phyloP scores from a whole-genome alignment of 2,797 vertebrate species.

The Remorina albescens region DNA sequence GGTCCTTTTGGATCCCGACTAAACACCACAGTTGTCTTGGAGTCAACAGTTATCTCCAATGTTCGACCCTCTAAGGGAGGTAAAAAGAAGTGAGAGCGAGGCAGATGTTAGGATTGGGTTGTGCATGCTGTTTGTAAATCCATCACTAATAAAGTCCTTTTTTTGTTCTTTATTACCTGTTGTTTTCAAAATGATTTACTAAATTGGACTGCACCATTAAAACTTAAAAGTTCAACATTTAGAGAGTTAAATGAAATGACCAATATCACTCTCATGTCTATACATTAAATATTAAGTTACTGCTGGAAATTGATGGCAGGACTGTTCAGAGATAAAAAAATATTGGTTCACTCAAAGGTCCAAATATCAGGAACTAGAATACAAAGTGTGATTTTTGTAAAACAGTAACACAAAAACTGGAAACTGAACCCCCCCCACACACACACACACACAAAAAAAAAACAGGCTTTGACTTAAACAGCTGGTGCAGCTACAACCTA shows the following conservation, averaged over 20 bases:
- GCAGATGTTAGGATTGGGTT: not conserved
- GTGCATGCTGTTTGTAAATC: not conserved
- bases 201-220: not conserved
- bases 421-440: too few species aligned
- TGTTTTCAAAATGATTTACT: not conserved
- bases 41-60: constrained; percentile 57
- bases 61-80: constrained; percentile 59
- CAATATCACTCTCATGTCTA: not conserved
- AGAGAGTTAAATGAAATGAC: not conserved
- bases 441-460: too few species aligned
- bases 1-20: constrained; percentile 28
- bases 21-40: constrained; percentile 60
- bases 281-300: not conserved
- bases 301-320: too few species aligned
- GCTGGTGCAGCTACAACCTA: not conserved
- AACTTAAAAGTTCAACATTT: not conserved
- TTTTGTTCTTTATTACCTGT: not conserved
- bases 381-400: too few species aligned
- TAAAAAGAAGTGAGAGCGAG: not conserved
- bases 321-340: too few species aligned
- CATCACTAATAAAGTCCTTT: not conserved
- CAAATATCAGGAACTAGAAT: too few species aligned
- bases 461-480: not conserved
- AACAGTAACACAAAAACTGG: too few species aligned
- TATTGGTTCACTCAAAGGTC: too few species aligned